Base-by-base conservation (phyloP, 92 coral and sea anemone species). In the Bergia sp. region DNA sequence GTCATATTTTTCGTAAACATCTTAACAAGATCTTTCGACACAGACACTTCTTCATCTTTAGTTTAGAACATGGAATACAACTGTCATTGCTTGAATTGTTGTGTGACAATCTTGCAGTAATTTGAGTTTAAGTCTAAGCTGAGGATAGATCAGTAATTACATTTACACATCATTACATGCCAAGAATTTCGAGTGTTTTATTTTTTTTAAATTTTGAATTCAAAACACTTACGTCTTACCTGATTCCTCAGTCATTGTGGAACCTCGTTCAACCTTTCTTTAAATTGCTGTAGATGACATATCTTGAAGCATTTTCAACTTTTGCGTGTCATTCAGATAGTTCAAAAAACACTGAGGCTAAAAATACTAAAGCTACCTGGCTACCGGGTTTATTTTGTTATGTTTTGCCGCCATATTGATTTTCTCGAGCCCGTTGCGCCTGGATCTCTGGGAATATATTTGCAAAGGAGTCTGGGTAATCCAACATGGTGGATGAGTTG, bases 401-500 rank as follows among this genome's bases (percentile, higher is more conserved):
- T 79, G 29, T 91, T 91, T 79, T 87, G 73, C 73, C 90, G 90
- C 94, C 94, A 81, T 81, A 39, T 82, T 90, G 93, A 58, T 74
- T 79, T 78, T 66, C 90, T 72, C 71, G n/a, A 77, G 11, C 4
- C 20, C 16, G n/a, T 86, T 18, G 23, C 90, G 92, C 86, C 11
- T 20, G 23, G 95, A 37, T 39, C 58, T 74, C 88, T 85, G 95
- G 97, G 97, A 89, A 57, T 15, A 38, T 75, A n/a, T 36, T 13
- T 42, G 77, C 21, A 75, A 58, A 9, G 93, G 86, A 83, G 72
- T 86, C 73, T 90, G 94, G 96, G 94, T 89, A 84, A 87, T 91
- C 90, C 94, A 92, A 91, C 66, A 94, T 94, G 95, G 96, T 93
- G 94, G 95, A 89, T 83, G 76, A 57, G 86, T 66, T 82, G 38